Base-by-base conservation (phyloP, 1,140 invertebrate genomes). In the Drosophila subpulchrella region DNA sequence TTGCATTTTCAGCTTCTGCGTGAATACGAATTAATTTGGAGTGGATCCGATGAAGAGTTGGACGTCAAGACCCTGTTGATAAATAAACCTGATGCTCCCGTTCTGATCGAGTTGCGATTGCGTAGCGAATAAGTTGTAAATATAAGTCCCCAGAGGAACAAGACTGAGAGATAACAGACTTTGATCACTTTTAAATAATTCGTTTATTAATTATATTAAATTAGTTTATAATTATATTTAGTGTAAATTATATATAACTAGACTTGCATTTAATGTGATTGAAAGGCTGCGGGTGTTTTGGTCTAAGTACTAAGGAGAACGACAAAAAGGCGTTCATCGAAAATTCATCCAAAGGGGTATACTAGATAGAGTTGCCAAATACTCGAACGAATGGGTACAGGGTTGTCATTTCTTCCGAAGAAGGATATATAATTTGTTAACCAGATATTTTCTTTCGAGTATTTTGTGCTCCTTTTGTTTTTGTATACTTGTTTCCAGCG, bases 1-100 rank as follows among this genome's bases (percentile, higher is more conserved):
- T 75, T 59, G 13, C 15, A 47, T 60, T 79, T 90, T 94, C 94
- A 97, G 96, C 85, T 97, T 30, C 91, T 95, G 42, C 94, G 95
- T 67, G 93, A 95, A 20, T 96, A 95, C 79, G 92, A 95, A 75
- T 93, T 97, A 13, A 90, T 93, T 60, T 98, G 97, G 96, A 93
- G 93, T 1, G 91, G 81, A 24, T 63, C 67, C 30, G 68, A 77
- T 30, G 62, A 47, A 3, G 79, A 93, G 2, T 85, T 97, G 55
- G 96, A 95, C 63, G 93, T 95, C 11, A 92, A 93, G 63, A 96
- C 96, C 0, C 89, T 95, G 20, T 92, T 97, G 13, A 97, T 98
- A 55, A 97, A 97, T 78, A 95, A 96, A 86, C 97, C 97, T 1
- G 95, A 97, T 92, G 92, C 93, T 73, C 95, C 96, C 10, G 93